These are phyloP conservation scores for Ammospiza caudacuta DNA, from an alignment of 2,113 vertebrate genomes.

Conservation along the genomic window DNA sequence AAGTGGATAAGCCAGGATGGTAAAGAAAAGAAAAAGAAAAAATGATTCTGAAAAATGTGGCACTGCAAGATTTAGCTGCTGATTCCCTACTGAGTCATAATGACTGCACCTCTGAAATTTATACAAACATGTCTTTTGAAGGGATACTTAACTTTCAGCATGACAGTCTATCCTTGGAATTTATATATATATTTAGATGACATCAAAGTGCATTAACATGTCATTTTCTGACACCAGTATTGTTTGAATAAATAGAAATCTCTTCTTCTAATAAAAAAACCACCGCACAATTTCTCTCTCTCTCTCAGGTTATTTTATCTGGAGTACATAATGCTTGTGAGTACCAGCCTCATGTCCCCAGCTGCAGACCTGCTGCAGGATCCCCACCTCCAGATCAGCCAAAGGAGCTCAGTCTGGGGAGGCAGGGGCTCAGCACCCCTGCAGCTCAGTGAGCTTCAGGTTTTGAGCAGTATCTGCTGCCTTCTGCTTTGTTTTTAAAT, in stretches of 20 bases:
- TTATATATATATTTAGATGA: background rate
- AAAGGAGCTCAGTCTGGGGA: background rate
- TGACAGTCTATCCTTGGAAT: background rate
- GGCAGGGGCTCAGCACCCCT: background rate
- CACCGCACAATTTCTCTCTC: background rate
- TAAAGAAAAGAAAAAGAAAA: background rate
- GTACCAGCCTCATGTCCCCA: background rate
- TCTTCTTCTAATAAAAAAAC: background rate
- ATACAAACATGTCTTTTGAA: background rate
- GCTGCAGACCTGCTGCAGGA: background rate
- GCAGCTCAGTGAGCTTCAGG: background rate
- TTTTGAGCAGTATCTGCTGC: background rate
- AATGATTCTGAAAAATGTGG: background rate
- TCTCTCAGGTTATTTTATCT: background rate
- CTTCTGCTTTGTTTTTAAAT: constrained; percentile 35
- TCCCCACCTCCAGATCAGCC: background rate
- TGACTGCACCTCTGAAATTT: background rate
- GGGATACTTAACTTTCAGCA: background rate
- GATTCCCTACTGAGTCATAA: background rate
- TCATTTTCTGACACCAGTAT: background rate
- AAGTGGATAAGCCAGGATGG: background rate
- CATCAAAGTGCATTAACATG: background rate
- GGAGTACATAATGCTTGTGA: background rate
- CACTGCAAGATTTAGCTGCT: background rate
- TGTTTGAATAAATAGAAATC: background rate